Evolutionary conservation across 2,888 invertebrate species (phyloP), one percentile per base, ranked within the genome.

Genomic region (Synanthedon andrenaeformis): DNA sequence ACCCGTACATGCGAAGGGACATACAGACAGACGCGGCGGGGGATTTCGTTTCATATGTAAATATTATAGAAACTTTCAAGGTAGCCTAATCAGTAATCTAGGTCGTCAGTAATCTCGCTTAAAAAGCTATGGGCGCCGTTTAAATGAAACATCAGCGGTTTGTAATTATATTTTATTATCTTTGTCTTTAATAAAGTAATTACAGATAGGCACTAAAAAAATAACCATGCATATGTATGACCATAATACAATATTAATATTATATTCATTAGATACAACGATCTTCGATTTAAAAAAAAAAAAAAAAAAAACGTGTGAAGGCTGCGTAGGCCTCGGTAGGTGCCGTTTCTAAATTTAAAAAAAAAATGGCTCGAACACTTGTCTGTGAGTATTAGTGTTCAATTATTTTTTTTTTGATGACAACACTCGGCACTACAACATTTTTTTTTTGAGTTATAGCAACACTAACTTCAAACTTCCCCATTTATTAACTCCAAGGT

Each of bases 111-210:
- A 23, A 23, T 4, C 4, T 23, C 4, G 23, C 23, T 23, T 4
- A 23, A 4, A 23, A 23, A 23, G 4, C 23, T 2, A 23, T 23
- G 23, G 23, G 23, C 4, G 4, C 23, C 23, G 23, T 23, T 23
- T 23, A 35, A 45, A 45, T 12, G 63, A 74, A 77, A 80, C 65
- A 51, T 65, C 61, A 59, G 60, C 59, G 70, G 75, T 79, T 82
- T 83, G 82, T 82, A 80, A 83, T 84, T 69, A 82, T 83, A 80
- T 82, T 85, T 85, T 85, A 84, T 86, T 85, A 86, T 85, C 84
- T 86, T 85, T 85, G 86, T 87, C 83, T 87, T 87, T 82, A 84
- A 86, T 86, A 86, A 86, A 86, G 85, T 87, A 86, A 85, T 86
- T 87, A 87, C 82, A 86, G 86, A 81, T 84, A 86, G 85, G 85